Base-by-base conservation (phyloP, 1,140 invertebrate species). In the Caerostris darwini region DNA sequence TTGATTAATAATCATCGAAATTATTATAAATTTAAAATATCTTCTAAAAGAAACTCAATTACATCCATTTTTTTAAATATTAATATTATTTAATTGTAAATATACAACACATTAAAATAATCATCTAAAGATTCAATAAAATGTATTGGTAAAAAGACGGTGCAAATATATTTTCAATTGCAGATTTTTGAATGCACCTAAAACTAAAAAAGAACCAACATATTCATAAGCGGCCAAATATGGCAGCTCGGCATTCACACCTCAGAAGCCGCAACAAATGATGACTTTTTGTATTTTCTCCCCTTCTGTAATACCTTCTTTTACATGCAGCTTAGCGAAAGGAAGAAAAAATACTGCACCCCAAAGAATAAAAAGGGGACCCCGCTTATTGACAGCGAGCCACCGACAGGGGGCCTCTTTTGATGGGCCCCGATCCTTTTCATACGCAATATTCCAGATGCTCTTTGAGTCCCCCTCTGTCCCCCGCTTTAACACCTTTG, bases 211-310 rank as follows among this genome's bases (percentile, higher is more conserved):
- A 5, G 3, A 67, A 12, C 61, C 61, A 67, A 67, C 17, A 67
- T 67, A 17, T 67, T 67, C 61, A 67, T 67, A n/a, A 17, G 61
- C 12, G 8, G 90, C 90, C 90, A 91, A 91, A 91, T 12, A 5
- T 58, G 17, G 69, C 54, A 19, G 3, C 53, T 19, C 56, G 12
- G n/a, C 0, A 81, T 91, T 92, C 58, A 85, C 90, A 92, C 90
- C 90, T 92, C 82, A 56, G 67, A 85, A 92, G 81, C 90, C 90
- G 81, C 90, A 92, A 92, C 90, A 92, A 92, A 92, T 67, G 82
- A 58, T 19, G n/a, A 56, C 64, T 19, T 34, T 81, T 77, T 54
- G 77, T 61, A 12, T 71, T 6, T 89, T 56, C 8, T 61, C 50
- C 57, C 56, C 85, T 77, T 77, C 34, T 77, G 50, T 77, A 77